These are phyloP conservation scores for Indicator indicator DNA, from an alignment of 2,113 vertebrate genomes.

Conservation along the genomic window DNA sequence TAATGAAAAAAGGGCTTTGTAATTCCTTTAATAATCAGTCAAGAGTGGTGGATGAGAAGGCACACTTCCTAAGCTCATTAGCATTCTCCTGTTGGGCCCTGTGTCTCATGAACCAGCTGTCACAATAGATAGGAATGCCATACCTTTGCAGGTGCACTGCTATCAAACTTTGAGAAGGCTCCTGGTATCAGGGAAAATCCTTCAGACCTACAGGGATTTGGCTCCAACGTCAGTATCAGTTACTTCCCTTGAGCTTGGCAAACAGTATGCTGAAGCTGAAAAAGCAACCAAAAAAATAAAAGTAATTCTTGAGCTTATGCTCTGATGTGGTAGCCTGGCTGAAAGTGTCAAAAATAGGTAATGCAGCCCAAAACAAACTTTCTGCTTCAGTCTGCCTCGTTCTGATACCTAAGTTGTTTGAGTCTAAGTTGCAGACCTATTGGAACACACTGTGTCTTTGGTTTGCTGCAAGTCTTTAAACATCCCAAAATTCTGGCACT, in stretches of 20 bases:
- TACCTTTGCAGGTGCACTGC: neutral
- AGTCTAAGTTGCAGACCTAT: neutral
- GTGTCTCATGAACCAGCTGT: neutral
- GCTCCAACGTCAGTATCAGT: neutral
- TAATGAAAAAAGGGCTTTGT: neutral
- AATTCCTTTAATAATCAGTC: neutral
- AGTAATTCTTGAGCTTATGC: neutral
- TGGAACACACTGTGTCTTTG: neutral
- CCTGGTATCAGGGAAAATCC: neutral
- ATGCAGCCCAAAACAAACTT: constrained; percentile 1
- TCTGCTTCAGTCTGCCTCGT: neutral
- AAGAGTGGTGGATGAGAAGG: neutral
- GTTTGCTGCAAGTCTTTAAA: neutral
- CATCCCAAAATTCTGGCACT: neutral
- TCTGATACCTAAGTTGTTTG: neutral
- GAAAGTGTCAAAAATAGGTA: neutral
- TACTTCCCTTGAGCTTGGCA: neutral
- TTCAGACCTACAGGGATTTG: neutral
- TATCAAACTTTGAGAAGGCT: neutral
- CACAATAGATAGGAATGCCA: neutral
- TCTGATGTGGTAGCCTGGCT: neutral
- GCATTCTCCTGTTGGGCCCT: neutral
- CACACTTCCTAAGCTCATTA: neutral
- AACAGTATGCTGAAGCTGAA: neutral
- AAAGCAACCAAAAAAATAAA: neutral